Evolutionary conservation across 2,113 vertebrate species (phyloP).

Genomic region (Motacilla tschutschensis): DNA sequence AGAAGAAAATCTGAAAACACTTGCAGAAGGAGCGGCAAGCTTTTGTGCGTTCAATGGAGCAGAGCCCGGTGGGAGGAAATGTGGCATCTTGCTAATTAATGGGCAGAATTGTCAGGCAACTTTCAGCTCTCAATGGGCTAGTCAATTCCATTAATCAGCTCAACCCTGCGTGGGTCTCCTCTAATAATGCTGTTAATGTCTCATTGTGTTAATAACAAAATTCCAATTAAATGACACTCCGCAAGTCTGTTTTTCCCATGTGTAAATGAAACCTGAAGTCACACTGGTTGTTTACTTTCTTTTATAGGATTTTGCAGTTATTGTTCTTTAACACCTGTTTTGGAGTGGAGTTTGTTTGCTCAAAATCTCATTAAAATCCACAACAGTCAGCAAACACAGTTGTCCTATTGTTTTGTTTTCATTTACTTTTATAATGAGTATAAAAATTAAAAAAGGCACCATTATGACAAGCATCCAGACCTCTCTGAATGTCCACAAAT

Average conservation of each 20-base stretch:
- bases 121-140: constrained; percentile 29
- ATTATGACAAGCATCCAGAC: background rate
- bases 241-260: background rate
- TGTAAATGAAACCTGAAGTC: background rate
- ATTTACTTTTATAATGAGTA: background rate
- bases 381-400: constrained; percentile 1
- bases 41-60: background rate
- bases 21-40: background rate
- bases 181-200: constrained; percentile 12
- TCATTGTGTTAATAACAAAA: constrained; percentile 49
- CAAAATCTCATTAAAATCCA: constrained; percentile 45
- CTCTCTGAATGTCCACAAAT: background rate
- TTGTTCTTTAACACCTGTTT: constrained; percentile 11
- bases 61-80: background rate
- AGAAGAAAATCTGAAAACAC: background rate
- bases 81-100: constrained; percentile 51
- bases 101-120: constrained; percentile 27
- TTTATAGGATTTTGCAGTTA: constrained; percentile 10
- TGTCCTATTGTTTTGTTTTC: background rate
- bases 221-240: constrained; percentile 9
- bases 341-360: constrained; percentile 38
- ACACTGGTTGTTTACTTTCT: background rate
- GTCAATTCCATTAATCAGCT: constrained; percentile 44
- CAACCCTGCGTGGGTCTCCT: background rate
- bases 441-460: background rate